A percentile compares a stretch with the other conserved stretches of the same genome.
These are phyloP conservation scores for Meiosimyza decipiens DNA, from an alignment of 2,888 invertebrate genomes.

Conservation along the genomic window DNA sequence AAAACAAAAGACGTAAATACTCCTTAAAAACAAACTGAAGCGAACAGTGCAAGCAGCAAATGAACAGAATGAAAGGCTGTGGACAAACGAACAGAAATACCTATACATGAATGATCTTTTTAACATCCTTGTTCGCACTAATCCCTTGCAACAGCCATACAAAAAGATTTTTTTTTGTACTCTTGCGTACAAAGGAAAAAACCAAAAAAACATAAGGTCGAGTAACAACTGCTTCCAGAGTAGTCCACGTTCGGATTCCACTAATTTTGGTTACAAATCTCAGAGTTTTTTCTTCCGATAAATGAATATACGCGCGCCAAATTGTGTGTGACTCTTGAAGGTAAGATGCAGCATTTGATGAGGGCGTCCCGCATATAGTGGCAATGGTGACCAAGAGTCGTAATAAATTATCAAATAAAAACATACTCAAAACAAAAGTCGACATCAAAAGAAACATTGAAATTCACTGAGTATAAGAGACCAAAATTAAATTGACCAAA, in stretches of 20 bases:
- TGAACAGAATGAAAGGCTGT: too few species aligned
- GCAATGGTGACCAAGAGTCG: slow-evolving; percentile 45
- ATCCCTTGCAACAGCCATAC: slow-evolving; percentile 60
- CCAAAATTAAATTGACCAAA: slow-evolving; percentile 31
- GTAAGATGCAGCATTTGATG: slow-evolving; percentile 21
- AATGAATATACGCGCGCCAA: slow-evolving; percentile 23
- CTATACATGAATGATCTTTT: slow-evolving; percentile 60
- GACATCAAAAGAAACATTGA: slow-evolving; percentile 9
- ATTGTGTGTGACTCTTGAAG: background rate
- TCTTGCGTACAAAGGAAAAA: background rate
- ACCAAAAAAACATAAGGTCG: slow-evolving; percentile 13
- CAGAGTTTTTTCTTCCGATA: background rate
- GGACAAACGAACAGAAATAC: slow-evolving; percentile 1
- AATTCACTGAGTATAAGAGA: background rate
- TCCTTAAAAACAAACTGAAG: too few species aligned
- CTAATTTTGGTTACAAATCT: slow-evolving; percentile 19
- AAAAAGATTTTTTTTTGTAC: slow-evolving; percentile 34
- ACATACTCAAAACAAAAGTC: slow-evolving; percentile 29
- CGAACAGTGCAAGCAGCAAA: too few species aligned
- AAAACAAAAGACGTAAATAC: too few species aligned
- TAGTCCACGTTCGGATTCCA: slow-evolving; percentile 19
- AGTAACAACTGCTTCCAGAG: slow-evolving; percentile 23
- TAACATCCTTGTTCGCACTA: slow-evolving; percentile 61
- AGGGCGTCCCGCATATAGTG: slow-evolving; percentile 33
- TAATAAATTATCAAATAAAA: slow-evolving; percentile 55